Base-by-base conservation (phyloP, 2,797 vertebrate species). In the Onychomys torridus region DNA sequence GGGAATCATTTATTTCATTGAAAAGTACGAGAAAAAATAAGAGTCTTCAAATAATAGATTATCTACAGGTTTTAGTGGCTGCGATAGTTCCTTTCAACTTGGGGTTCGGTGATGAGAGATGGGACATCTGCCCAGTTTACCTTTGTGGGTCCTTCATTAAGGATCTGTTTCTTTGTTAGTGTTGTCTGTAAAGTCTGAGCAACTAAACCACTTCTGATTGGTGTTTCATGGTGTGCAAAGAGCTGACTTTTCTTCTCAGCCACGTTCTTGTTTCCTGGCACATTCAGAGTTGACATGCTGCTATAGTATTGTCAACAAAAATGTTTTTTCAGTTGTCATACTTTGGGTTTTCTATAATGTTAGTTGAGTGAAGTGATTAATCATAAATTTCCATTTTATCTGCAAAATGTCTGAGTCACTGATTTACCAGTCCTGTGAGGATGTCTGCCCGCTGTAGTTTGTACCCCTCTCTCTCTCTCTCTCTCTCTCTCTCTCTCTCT, bases 1-100 rank as follows among this genome's bases (percentile, higher is more conserved):
- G 40, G 37, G 37, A 90, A 37, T 83, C 87, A 19, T 5, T 52
- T 77, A 91, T 91, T 5, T 32, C 16, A 34, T 59, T 75, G 49
- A 79, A 96, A 91, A 77, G 32, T 83, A 82, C 82, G 40, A 91
- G 49, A 75, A 86, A 88, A 96, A 57, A 75, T 12, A 52, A 90
- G 76, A 67, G 61, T 17, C 40, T 7, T 25, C 23, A 19, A 32
- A n/a, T 89, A 57, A 19, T 37, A 49, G 49, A 49, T 16, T 85
- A 81, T 55, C 55, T 59, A 5, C 55, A n/a, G 89, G 32, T 5
- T 84, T 76, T 69, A 29, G 49, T 94, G 67, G 0, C 16, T 46
- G 0, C 32, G 17, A 52, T 61, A 49, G 2, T 43, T 61, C 6
- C 9, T 7, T 59, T 4, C 84, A 85, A 32, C 14, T 12, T 27